phyloP scores from a whole-genome alignment of 2,797 vertebrate genomes.

The Orestias chungarensis region DNA sequence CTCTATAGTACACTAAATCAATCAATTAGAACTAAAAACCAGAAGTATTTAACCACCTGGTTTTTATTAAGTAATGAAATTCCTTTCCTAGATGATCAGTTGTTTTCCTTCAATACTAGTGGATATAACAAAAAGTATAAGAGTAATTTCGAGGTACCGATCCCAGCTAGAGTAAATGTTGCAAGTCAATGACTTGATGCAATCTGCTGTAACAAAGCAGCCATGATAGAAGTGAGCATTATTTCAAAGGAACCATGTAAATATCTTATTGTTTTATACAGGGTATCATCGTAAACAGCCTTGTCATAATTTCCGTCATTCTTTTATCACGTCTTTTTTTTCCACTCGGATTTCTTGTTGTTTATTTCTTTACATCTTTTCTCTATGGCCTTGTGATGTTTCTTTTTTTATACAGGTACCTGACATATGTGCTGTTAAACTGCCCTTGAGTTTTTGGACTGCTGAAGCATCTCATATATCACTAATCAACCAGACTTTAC shows the following conservation, averaged over 20 bases:
- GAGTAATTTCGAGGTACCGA: too few species aligned
- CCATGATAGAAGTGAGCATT: conserved; percentile 24
- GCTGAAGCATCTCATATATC: not conserved
- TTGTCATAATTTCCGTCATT: conserved; percentile 6
- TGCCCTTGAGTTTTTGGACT: conserved; percentile 20
- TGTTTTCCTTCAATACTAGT: too few species aligned
- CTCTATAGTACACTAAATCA: too few species aligned
- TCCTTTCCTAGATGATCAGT: too few species aligned
- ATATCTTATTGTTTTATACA: conserved; percentile 9
- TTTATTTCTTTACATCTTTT: conserved; percentile 19
- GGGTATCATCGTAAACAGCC: not conserved
- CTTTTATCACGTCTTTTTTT: not conserved
- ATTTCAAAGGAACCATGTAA: conserved; percentile 10
- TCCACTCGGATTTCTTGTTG: conserved; percentile 1
- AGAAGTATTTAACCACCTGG: too few species aligned
- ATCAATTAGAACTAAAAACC: too few species aligned
- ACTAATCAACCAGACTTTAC: conserved; percentile 7
- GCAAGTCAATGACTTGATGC: too few species aligned
- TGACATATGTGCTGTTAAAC: conserved; percentile 6
- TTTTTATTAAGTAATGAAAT: too few species aligned
- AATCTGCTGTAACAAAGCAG: conserved; percentile 46
- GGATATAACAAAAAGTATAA: too few species aligned
- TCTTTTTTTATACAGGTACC: conserved; percentile 1
- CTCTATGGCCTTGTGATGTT: not conserved
- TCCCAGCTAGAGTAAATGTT: too few species aligned